phyloP scores from a whole-genome alignment of 2,113 vertebrate genomes.

The Rhynchopsitta pachyrhyncha region DNA sequence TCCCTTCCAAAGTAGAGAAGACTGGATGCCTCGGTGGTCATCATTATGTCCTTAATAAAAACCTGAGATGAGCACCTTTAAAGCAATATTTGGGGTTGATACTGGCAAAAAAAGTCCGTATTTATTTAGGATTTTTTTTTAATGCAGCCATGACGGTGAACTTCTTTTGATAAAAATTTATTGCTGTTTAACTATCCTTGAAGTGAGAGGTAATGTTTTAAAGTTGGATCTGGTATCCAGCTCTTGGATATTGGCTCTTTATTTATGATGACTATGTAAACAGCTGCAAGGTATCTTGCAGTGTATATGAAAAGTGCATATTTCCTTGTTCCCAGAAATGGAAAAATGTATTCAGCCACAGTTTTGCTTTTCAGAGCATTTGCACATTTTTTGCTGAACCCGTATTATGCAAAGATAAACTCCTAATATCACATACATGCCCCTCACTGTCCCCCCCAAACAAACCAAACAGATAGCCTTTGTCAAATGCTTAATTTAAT shows the following conservation, averaged over 20 bases:
- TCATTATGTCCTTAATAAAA: neutral
- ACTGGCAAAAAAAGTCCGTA: neutral
- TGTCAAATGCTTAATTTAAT: neutral
- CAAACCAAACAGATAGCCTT: neutral
- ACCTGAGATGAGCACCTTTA: neutral
- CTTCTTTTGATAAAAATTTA: neutral
- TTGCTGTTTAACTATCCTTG: neutral
- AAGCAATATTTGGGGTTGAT: neutral
- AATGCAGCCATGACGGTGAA: neutral
- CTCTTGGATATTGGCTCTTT: neutral
- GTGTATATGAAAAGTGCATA: neutral
- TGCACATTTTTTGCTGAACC: neutral
- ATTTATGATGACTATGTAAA: neutral
- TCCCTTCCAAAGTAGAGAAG: neutral
- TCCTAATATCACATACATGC: neutral
- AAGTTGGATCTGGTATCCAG: neutral
- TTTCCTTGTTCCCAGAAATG: neutral
- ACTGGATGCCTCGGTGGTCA: neutral
- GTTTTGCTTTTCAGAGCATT: neutral
- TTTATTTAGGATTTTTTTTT: neutral
- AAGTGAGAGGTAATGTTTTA: neutral
- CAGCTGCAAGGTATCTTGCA: neutral
- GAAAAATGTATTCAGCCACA: neutral
- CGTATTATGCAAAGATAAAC: neutral
- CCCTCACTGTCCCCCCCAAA: neutral